Conservation (phyloP, 1,140 invertebrate species). For the Hermetia illucens region DNA sequence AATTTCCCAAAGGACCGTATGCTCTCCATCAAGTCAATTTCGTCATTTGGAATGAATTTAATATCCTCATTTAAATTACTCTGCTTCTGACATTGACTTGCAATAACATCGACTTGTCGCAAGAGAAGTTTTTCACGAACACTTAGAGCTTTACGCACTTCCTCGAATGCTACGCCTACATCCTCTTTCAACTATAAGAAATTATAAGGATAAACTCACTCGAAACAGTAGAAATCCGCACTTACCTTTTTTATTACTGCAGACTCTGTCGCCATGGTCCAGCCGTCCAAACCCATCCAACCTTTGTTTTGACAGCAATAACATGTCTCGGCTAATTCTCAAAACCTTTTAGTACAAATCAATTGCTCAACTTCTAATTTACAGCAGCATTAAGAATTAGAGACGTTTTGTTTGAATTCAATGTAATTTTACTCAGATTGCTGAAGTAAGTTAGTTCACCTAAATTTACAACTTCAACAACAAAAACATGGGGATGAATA, state of each 20-base stretch:
- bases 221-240: not conserved
- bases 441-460: too few relatives aligned
- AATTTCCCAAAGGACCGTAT: conserved; percentile 35
- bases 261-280: not conserved
- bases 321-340: too few relatives aligned
- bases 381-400: too few relatives aligned
- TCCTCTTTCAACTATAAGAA: conserved; percentile 32
- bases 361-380: too few relatives aligned
- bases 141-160: conserved; percentile 30
- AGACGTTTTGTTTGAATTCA: too few relatives aligned
- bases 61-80: conserved; percentile 14
- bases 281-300: too few relatives aligned
- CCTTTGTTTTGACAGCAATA: too few relatives aligned
- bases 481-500: too few relatives aligned
- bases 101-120: conserved; percentile 37
- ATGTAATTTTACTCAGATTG: too few relatives aligned
- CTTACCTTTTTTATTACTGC: not conserved
- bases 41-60: conserved; percentile 24
- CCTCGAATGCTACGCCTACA: conserved; percentile 33
- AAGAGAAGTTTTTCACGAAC: conserved; percentile 36
- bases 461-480: too few relatives aligned
- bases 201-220: conserved; percentile 1
- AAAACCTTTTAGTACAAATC: too few relatives aligned
- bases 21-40: conserved; percentile 26
- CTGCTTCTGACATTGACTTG: conserved; percentile 29